Percentiles rank a stretch among this genome's conserved stretches.
These are phyloP conservation scores for Saccostrea glomerata DNA, from an alignment of 1,140 invertebrate genomes.

Conservation along the genomic window DNA sequence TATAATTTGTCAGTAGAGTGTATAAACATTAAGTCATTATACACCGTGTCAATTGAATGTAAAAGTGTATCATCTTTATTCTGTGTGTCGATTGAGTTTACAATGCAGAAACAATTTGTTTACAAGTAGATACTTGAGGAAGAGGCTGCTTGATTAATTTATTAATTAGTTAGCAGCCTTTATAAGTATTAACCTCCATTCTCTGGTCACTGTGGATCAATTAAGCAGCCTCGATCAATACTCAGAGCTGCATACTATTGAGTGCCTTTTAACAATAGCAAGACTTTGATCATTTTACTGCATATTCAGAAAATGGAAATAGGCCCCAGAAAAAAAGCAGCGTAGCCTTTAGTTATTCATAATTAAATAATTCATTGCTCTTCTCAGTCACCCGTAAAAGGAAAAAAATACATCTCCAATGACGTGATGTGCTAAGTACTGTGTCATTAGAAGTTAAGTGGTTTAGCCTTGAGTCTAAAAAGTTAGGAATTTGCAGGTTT, in stretches of 20 bases:
- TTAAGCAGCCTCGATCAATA: not conserved
- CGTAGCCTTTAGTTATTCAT: not conserved
- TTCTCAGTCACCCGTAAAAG: not conserved
- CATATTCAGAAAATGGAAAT: not conserved
- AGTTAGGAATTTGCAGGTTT: not conserved
- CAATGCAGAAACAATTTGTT: too few relatives aligned
- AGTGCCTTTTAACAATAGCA: not conserved
- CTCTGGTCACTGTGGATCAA: not conserved
- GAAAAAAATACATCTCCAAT: not conserved
- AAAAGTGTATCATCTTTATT: too few relatives aligned
- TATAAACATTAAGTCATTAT: too few relatives aligned
- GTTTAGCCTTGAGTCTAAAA: not conserved
- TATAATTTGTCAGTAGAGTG: too few relatives aligned
- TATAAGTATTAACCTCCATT: not conserved
- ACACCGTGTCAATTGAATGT: too few relatives aligned
- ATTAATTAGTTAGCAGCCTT: not conserved
- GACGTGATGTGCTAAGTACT: not conserved
- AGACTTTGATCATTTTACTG: not conserved
- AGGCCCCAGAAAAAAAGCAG: not conserved
- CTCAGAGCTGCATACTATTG: not conserved
- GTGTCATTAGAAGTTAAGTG: not conserved
- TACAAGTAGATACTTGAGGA: too few relatives aligned
- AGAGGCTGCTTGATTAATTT: not conserved
- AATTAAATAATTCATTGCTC: slow-evolving; percentile 7
- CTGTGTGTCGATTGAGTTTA: too few relatives aligned